Percentiles rank a stretch among this genome's conserved stretches.
These are phyloP conservation scores for Oasisia sp. DNA, from an alignment of 2,888 invertebrate genomes.

Conservation along the genomic window DNA sequence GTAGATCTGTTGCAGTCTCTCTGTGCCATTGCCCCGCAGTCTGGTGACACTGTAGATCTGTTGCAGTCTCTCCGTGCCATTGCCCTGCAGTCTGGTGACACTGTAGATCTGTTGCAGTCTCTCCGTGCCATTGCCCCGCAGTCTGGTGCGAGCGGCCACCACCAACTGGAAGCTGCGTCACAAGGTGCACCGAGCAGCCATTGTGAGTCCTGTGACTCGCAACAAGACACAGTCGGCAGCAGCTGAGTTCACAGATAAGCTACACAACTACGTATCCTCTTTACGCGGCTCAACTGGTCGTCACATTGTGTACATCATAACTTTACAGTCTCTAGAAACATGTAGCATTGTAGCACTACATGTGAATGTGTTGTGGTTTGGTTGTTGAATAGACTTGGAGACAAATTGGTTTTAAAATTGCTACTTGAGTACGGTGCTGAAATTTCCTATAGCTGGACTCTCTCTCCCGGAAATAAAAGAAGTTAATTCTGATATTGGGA, in stretches of 20 bases:
- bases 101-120: not conserved
- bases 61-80: too few relatives aligned
- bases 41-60: too few relatives aligned
- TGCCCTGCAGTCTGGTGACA: too few relatives aligned
- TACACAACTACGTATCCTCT: constrained; percentile 8
- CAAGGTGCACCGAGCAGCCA: not conserved
- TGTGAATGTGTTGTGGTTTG: too few relatives aligned
- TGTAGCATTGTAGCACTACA: too few relatives aligned
- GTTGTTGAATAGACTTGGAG: too few relatives aligned
- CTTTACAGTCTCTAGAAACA: too few relatives aligned
- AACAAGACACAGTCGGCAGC: not conserved
- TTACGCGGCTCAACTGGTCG: not conserved
- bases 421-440: not conserved
- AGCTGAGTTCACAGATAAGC: not conserved
- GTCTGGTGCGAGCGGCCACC: not conserved
- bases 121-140: not conserved
- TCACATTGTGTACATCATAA: too few relatives aligned
- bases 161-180: not conserved
- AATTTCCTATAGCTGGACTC: not conserved
- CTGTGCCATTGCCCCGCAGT: too few relatives aligned
- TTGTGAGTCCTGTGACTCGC: not conserved
- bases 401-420: not conserved
- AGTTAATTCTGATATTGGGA: too few relatives aligned
- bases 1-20: too few relatives aligned
- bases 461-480: too few relatives aligned